Evolutionary conservation across 1,140 invertebrate species (phyloP).

Genomic region (Drosophila lini): DNA sequence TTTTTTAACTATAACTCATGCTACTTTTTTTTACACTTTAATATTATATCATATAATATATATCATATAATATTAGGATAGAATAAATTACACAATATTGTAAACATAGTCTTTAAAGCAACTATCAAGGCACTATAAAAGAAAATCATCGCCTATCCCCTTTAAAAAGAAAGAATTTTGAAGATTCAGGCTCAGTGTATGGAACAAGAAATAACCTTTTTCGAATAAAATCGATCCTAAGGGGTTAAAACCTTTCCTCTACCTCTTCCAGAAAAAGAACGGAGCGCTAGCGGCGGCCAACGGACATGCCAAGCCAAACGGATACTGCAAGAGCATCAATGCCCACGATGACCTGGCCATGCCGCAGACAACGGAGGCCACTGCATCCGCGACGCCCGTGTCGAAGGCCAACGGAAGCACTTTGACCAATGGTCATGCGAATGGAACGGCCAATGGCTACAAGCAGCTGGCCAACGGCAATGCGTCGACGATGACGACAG

Average conservation of each 20-base stretch:
- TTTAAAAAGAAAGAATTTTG: too few relatives aligned
- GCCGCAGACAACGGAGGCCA: conserved; percentile 48
- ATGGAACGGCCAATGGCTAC: conserved; percentile 66
- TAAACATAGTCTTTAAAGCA: background rate
- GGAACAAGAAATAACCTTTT: conserved; percentile 2
- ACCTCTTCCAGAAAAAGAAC: conserved; percentile 62
- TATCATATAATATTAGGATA: too few relatives aligned
- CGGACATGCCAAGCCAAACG: conserved; percentile 70
- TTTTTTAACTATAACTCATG: background rate
- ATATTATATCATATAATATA: too few relatives aligned
- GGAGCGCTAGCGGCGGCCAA: conserved; percentile 48
- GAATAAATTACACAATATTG: background rate
- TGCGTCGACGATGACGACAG: conserved; percentile 21
- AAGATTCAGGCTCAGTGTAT: background rate
- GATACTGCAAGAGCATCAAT: conserved; percentile 77
- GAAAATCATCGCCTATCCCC: too few relatives aligned
- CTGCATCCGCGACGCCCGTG: conserved; percentile 32
- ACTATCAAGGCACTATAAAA: background rate
- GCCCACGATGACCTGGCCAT: conserved; percentile 72
- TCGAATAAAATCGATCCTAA: background rate
- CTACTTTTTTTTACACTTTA: too few relatives aligned
- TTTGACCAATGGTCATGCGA: conserved; percentile 63
- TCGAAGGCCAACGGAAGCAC: conserved; percentile 55
- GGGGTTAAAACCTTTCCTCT: background rate
- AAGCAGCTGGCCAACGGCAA: conserved; percentile 57